Percentiles rank a stretch among this genome's conserved stretches.
Evolutionary conservation across 2,113 vertebrate species (phyloP).

Genomic region (Nycticryphes semicollaris): DNA sequence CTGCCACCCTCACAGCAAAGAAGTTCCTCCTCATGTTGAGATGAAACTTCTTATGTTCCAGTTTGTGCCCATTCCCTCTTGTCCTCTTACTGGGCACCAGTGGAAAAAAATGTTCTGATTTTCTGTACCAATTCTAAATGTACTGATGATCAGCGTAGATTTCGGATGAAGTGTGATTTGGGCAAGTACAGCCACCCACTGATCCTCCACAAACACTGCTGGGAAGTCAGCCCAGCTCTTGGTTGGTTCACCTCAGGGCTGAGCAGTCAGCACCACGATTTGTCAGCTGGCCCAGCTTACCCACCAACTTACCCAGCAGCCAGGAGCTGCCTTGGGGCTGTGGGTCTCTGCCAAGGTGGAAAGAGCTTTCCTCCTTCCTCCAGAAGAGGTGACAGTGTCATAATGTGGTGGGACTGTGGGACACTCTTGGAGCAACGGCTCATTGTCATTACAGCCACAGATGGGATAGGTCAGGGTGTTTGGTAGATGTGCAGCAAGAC

Average conservation of each 20-base stretch:
- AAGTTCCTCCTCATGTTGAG: no score
- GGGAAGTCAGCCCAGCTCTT: background rate
- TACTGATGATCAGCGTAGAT: no score
- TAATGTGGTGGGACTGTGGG: background rate
- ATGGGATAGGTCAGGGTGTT: background rate
- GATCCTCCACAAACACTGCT: background rate
- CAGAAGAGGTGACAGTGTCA: background rate
- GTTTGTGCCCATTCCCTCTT: no score
- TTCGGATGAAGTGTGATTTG: no score
- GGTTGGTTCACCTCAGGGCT: background rate
- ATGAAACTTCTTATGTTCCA: no score
- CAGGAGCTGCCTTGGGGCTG: background rate
- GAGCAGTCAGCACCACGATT: background rate
- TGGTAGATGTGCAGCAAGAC: background rate
- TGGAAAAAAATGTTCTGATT: no score
- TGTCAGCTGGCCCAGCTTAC: background rate
- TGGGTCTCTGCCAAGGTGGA: background rate
- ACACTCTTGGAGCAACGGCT: background rate
- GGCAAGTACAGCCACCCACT: background rate
- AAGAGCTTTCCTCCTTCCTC: background rate
- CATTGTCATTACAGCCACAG: background rate
- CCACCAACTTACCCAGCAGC: background rate
- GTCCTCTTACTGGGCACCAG: no score
- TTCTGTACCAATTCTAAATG: no score
- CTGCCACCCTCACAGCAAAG: no score